phyloP scores from a whole-genome alignment of 2,113 vertebrate genomes.

The Semnornis frantzii region DNA sequence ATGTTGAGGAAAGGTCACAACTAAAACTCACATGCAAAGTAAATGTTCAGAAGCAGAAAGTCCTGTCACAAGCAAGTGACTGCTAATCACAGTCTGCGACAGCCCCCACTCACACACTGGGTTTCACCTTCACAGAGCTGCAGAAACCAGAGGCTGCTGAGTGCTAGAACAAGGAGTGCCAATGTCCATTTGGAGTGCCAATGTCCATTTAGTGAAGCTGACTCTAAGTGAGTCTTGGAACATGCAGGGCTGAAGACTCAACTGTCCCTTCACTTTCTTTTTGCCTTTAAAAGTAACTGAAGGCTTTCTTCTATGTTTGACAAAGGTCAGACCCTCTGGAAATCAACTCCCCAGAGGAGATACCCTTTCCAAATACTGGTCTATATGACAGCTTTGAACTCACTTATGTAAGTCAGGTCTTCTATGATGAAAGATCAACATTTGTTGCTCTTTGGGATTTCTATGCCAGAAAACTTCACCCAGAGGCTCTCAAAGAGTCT shows the following conservation, averaged over 20 bases:
- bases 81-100: neutral
- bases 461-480: too few relatives aligned
- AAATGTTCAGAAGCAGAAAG: neutral
- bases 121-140: neutral
- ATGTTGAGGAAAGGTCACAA: neutral
- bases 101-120: neutral
- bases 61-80: neutral
- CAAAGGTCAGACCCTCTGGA: slow-evolving; percentile 7
- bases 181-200: neutral
- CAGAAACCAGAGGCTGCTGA: neutral
- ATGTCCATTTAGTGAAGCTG: neutral
- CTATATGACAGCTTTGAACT: neutral
- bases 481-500: neutral
- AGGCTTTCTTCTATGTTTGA: neutral
- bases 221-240: neutral
- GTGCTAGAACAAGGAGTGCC: neutral
- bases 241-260: neutral
- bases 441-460: neutral
- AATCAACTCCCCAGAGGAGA: neutral
- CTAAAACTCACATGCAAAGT: rapidly evolving
- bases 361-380: neutral
- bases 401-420: neutral
- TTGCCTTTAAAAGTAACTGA: neutral
- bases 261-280: neutral
- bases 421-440: neutral